Conservation (phyloP, 2,888 invertebrate species). For the Tetramorium bicarinatum region DNA sequence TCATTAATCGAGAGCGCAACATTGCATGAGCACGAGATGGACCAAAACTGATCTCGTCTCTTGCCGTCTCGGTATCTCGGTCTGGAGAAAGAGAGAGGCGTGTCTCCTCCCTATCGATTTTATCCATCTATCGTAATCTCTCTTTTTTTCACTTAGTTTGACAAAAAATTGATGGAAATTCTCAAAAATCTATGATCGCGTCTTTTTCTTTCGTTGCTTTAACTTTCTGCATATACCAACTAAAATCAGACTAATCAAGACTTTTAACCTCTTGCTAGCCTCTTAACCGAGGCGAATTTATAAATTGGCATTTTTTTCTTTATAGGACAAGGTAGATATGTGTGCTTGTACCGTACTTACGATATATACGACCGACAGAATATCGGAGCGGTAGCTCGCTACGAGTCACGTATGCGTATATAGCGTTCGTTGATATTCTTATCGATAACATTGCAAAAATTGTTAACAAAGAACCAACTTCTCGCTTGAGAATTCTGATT, state of each 20-base stretch:
- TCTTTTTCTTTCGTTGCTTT: neutral
- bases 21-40: no score
- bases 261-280: neutral
- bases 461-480: slow-evolving; percentile 1
- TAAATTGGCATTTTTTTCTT: neutral
- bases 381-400: neutral
- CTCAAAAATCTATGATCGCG: neutral
- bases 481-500: neutral
- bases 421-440: neutral
- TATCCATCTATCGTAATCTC: no score
- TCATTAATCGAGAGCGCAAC: no score
- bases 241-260: neutral
- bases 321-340: neutral
- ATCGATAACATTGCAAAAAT: slow-evolving; percentile 3
- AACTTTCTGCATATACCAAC: neutral
- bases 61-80: no score
- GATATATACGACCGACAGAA: neutral
- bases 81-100: no score
- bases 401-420: neutral
- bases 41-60: no score
- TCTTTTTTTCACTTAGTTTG: neutral
- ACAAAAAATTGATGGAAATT: neutral
- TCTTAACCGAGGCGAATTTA: neutral
- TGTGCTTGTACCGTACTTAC: neutral
- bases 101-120: no score